Base-by-base conservation (phyloP, 2,888 invertebrate genomes). In the Cosmopolites sordidus region DNA sequence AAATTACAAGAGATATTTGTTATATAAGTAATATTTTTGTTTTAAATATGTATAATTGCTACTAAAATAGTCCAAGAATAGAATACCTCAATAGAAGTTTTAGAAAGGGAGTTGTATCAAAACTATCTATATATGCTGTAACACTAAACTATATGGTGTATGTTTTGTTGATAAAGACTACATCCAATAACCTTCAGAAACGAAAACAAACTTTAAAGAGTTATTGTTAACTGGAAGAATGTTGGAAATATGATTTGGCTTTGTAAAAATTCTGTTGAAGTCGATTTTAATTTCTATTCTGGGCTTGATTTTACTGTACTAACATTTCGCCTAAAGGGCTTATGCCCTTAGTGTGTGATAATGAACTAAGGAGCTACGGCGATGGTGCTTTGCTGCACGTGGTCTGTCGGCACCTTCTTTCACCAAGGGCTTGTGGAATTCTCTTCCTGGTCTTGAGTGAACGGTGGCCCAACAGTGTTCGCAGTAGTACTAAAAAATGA, bases 391-490 rank as follows among this genome's bases (percentile, higher is more conserved):
- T 75, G 74, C 76, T 75, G 94, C 90, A 71, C 95, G 86, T 65
- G 95, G 95, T 63, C 95, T 82, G 78, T 97, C 97, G 69, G 97
- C 96, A 67, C 97, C 97, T 77, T 98, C 97, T 82, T 98, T 98
- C 66, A 98, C 97, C 69, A 98, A 83, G 58, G 98, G 98, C 81
- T 98, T 98, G 83, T 99, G 98, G 80, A 96, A 97, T 80, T 98
- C 97, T 62, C 97, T 85, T 18, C 97, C 97, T 0, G 96, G 94
- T 56, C 95, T 84, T 51, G 95, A 93, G 79, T 98, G 98, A 73
- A 98, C 96, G 65, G 94, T 93, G 61, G 95, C 93, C 98, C 98
- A 98, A 81, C 98, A 98, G 76, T 96, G 93, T 78, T 98, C 97
- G 79, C 99, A 99, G 78, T 98, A 99, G 80, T 99, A 99, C 89